Evolutionary conservation across 2,113 vertebrate species (phyloP).

Genomic region (Sceloporus tristichus): DNA sequence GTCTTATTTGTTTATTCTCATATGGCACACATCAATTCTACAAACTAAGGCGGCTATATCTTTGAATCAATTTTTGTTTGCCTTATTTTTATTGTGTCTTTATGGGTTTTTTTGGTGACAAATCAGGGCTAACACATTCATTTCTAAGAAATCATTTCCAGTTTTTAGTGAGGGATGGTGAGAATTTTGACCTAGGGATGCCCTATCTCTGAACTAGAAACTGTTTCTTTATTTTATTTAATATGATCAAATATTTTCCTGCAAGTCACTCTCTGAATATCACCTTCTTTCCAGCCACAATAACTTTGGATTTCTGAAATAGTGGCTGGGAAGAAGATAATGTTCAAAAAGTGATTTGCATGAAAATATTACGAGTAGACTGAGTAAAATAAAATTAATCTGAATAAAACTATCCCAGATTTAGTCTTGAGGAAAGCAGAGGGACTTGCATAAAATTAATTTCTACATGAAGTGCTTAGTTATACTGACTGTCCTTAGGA

Average conservation of each 20-base stretch:
- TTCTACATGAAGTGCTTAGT: neutral
- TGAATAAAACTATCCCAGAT: neutral
- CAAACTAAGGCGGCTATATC: no score
- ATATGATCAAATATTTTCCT: no score
- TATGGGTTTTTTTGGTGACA: neutral
- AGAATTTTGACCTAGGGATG: no score
- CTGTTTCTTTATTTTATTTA: neutral
- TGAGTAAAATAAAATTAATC: neutral
- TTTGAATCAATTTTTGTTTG: no score
- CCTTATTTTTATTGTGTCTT: neutral
- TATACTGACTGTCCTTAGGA: neutral
- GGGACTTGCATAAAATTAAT: neutral
- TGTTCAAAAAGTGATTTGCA: no score
- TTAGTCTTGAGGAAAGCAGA: neutral
- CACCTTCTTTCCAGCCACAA: neutral
- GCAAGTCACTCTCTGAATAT: neutral
- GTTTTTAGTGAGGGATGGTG: no score
- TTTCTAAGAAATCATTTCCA: no score
- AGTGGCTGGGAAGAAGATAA: neutral
- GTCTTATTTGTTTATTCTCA: neutral
- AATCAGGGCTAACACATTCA: no score
- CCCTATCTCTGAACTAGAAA: neutral
- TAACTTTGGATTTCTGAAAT: neutral
- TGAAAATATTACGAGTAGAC: fast-evolving
- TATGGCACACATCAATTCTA: neutral